A percentile compares a stretch with the other conserved stretches of the same genome.
phyloP scores from a whole-genome alignment of 2,113 vertebrate species.

The Alces alces region DNA sequence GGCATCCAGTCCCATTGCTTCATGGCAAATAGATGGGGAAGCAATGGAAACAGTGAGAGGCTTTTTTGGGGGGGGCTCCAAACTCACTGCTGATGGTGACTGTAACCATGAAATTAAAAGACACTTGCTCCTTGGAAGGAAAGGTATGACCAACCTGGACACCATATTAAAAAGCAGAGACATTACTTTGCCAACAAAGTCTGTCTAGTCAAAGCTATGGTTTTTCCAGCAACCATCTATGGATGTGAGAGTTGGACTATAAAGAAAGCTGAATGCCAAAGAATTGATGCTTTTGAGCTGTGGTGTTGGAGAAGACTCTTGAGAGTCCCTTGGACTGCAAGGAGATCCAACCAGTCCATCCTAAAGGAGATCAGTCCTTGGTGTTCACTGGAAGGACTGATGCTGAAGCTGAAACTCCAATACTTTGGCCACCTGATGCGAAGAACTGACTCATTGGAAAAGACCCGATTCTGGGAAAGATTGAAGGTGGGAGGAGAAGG shows the following conservation, averaged over 20 bases:
- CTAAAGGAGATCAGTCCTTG: not conserved
- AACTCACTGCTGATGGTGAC: not conserved
- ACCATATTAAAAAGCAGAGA: not conserved
- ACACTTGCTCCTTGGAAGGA: not conserved
- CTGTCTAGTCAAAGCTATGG: rapidly evolving
- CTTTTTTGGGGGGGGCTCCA: not conserved
- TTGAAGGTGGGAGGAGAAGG: rapidly evolving
- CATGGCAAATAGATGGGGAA: not conserved
- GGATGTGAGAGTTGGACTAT: not conserved
- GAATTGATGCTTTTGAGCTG: not conserved
- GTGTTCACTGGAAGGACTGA: not conserved
- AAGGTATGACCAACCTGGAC: not conserved
- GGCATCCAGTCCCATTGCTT: not conserved
- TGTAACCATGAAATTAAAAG: not conserved
- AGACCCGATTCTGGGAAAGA: not conserved
- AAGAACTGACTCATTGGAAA: not conserved
- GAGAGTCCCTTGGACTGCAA: not conserved
- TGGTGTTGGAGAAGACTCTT: not conserved
- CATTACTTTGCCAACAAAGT: not conserved
- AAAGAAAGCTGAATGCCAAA: not conserved
- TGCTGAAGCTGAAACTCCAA: not conserved
- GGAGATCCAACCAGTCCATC: not conserved
- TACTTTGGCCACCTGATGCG: not conserved
- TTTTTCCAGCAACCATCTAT: not conserved
- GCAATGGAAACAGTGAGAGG: not conserved